Conservation (phyloP, 2,888 invertebrate genomes). For the Sialis fuliginosa region DNA sequence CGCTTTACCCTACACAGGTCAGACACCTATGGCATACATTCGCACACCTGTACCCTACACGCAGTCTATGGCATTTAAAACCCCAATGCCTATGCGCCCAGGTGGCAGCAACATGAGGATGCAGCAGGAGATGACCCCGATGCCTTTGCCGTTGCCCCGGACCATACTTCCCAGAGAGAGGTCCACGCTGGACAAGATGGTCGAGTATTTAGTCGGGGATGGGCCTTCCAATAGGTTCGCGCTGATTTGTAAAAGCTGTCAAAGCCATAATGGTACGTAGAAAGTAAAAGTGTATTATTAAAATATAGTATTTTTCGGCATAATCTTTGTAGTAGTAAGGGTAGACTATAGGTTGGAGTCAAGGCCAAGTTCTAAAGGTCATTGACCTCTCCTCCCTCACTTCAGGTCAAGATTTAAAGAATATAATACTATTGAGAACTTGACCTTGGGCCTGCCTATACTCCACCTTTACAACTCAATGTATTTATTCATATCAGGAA, state of each 20-base stretch:
- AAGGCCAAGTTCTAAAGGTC: no score
- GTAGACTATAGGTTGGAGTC: no score
- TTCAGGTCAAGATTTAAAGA: no score
- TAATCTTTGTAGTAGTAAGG: no score
- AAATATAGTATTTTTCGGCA: no score
- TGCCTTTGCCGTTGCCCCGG: conserved; percentile 37
- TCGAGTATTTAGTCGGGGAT: conserved; percentile 90
- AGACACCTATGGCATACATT: not conserved
- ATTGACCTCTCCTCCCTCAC: no score
- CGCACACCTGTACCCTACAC: conserved; percentile 3
- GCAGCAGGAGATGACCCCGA: not conserved
- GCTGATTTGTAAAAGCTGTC: conserved; percentile 80
- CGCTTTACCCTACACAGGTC: conserved; percentile 3
- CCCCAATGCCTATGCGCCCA: not conserved
- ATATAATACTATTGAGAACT: no score
- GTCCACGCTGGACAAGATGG: conserved; percentile 68
- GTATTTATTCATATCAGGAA: conserved; percentile 28
- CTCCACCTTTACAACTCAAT: not conserved
- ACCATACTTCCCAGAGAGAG: conserved; percentile 59
- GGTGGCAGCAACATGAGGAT: not conserved
- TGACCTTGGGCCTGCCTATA: no score
- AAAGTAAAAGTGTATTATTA: no score
- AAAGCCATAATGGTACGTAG: conserved; percentile 72
- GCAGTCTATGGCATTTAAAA: conserved; percentile 1
- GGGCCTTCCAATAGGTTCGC: conserved; percentile 91